Evolutionary conservation across 1,140 invertebrate species (phyloP).

Genomic region (Elymnias hypermnestra): DNA sequence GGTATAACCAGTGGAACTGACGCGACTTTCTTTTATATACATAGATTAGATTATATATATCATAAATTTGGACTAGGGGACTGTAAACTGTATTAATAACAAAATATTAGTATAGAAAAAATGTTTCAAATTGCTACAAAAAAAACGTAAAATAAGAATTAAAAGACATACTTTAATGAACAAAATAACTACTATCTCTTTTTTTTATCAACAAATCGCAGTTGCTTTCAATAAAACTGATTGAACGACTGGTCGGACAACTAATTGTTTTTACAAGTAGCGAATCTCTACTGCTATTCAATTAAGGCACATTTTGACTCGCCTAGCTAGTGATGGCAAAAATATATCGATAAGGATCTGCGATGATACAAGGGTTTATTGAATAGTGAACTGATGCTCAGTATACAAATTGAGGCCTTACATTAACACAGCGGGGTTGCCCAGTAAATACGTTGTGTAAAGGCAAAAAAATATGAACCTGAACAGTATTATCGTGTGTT

Average conservation of each 20-base stretch:
- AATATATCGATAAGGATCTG: constrained; percentile 40
- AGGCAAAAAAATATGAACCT: constrained; percentile 2
- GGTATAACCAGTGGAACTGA: no score
- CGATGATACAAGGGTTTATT: constrained; percentile 52
- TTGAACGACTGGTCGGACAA: neutral
- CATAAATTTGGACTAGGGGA: no score
- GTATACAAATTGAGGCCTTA: constrained; percentile 52
- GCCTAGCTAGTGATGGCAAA: neutral
- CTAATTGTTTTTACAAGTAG: neutral
- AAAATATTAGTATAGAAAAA: no score
- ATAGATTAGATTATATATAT: no score
- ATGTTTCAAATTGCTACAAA: no score
- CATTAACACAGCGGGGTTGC: constrained; percentile 54
- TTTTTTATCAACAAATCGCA: no score
- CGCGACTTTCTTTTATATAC: no score
- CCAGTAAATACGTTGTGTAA: constrained; percentile 34
- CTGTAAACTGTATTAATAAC: no score
- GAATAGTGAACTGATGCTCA: constrained; percentile 42
- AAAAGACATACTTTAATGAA: no score
- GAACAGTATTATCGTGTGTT: constrained; percentile 9
- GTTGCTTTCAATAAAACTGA: neutral
- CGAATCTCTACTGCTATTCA: neutral
- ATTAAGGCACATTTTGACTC: constrained; percentile 2
- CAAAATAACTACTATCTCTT: no score
- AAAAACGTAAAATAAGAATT: no score